Percentiles rank a stretch among this genome's conserved stretches.
Evolutionary conservation across 2,113 vertebrate genomes (phyloP).

Genomic region (Onychostoma macrolepis): DNA sequence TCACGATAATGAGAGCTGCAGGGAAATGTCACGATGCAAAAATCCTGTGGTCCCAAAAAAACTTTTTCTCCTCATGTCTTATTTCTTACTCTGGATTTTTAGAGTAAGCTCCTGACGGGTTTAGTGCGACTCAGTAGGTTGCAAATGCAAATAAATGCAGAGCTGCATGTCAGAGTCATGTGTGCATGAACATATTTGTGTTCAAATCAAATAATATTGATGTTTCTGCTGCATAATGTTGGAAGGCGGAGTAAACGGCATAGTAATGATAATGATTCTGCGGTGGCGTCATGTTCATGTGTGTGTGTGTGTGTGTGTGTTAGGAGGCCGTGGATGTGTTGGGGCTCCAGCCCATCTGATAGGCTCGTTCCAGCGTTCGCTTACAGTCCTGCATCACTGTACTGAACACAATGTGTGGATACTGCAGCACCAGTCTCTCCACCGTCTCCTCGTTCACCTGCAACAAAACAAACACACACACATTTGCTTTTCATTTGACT

Average conservation of each 20-base stretch:
- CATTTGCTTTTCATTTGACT: not conserved
- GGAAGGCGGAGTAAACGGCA: conserved; percentile 54
- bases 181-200: not conserved
- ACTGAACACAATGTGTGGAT: conserved; percentile 97
- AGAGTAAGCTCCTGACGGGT: not conserved
- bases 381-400: conserved; percentile 99
- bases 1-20: not conserved
- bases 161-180: not conserved
- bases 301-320: conserved; percentile 60
- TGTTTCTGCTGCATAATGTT: conserved; percentile 32
- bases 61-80: not conserved
- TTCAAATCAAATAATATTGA: not conserved
- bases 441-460: conserved; percentile 97
- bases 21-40: conserved; percentile 3
- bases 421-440: conserved; percentile 94
- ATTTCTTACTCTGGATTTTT: not conserved
- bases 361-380: conserved; percentile 96
- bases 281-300: conserved; percentile 17
- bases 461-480: conserved; percentile 51
- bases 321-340: conserved; percentile 89
- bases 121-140: not conserved
- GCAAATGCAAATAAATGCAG: not conserved
- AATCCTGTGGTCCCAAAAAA: not conserved
- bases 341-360: conserved; percentile 99
- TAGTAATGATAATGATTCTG: conserved; percentile 42